Base-by-base conservation (phyloP, 1,140 invertebrate genomes). In the Steinernema khuongi region DNA sequence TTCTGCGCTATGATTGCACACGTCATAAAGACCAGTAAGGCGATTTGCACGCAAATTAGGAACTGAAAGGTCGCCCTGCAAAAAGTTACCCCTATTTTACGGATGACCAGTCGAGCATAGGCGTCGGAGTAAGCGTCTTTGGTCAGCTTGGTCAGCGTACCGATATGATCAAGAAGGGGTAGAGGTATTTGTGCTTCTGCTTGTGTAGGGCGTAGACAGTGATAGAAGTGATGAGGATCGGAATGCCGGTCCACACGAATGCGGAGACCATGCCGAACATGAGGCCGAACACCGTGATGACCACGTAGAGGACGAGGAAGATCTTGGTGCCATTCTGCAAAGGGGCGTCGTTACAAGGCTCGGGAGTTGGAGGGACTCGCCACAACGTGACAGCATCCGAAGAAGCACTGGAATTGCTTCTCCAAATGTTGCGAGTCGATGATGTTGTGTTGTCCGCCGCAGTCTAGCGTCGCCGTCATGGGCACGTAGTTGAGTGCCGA, bases 221-320 rank as follows among this genome's bases (percentile, higher is more conserved):
- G 26, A 80, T 69, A 17, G 72, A 60, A 18, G 70, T 79, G 14
- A 79, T 71, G 4, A 72, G 22, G 1, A 79, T 70, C 14, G 78
- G 78, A 19, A 79, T 79, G 1, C 70, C 32, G 0, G 78, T 79
- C 78, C 78, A 79, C 4, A 79, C 78, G 74, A 79, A 71, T 1
- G 78, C 78, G 0, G 77, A 80, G 28, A 80, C 74, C 78, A 80
- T 80, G 7, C 78, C 78, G 67, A 80, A 79, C n/a, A 77, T 28
- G 7, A 79, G 68, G 1, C 78, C 78, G 26, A 74, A 77, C 14
- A 80, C 36, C 19, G 78, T 79, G 17, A 79, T 67, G 30, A 41
- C 32, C 28, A 73, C 67, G 44, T 79, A 79, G 22, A 79, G 68
- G n/a, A 79, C 60, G 30, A 79, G 78, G 43, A 79, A 79, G 29